phyloP scores from a whole-genome alignment of 1,140 invertebrate genomes.

The Drosophila asahinai region DNA sequence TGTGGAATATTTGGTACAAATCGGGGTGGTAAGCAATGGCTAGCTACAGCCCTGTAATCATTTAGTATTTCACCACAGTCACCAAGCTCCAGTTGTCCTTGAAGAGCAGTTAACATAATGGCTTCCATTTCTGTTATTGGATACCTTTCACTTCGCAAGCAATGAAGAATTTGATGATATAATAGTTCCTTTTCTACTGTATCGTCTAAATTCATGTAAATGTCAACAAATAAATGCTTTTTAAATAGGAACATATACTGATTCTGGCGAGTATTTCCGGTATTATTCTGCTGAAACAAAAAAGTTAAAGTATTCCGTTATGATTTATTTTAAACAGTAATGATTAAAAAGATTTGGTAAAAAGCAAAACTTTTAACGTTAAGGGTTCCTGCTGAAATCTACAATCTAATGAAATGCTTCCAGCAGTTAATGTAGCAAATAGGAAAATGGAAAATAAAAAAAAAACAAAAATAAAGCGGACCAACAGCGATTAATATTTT shows the following conservation, averaged over 20 bases:
- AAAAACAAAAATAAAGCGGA: no score
- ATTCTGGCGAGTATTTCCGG: constrained; percentile 57
- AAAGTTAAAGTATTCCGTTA: not conserved
- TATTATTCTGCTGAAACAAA: constrained; percentile 38
- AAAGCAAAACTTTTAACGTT: no score
- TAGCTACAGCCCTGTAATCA: constrained; percentile 91
- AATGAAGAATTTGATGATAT: constrained; percentile 97
- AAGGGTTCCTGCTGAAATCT: no score
- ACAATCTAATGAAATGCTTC: no score
- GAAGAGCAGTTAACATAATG: constrained; percentile 96
- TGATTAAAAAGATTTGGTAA: no score
- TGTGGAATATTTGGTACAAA: constrained; percentile 90
- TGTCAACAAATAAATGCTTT: constrained; percentile 96
- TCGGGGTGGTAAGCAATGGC: constrained; percentile 93
- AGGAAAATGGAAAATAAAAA: no score
- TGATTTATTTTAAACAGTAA: no score
- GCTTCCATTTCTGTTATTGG: constrained; percentile 97
- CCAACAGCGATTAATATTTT: no score
- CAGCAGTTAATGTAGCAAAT: no score
- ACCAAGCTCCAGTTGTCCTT: constrained; percentile 96
- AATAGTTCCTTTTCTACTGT: constrained; percentile 97
- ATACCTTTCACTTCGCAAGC: constrained; percentile 94
- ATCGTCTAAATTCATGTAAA: constrained; percentile 93
- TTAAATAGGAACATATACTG: constrained; percentile 93
- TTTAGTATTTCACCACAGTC: constrained; percentile 90